Conservation (phyloP, 2,113 vertebrate species). For the Notothenia rossii region DNA sequence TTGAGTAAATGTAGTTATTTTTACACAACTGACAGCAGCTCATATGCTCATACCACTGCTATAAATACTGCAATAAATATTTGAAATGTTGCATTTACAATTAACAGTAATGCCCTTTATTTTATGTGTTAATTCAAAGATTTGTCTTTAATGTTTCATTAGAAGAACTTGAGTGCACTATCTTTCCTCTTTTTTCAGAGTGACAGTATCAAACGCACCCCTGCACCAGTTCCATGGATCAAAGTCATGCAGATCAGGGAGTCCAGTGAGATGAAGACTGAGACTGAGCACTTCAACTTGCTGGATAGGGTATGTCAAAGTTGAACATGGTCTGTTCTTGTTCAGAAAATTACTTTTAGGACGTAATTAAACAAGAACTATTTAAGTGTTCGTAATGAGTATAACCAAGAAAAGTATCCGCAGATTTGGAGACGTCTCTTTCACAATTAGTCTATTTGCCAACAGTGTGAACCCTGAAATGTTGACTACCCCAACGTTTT, state of each 20-base stretch:
- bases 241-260: slow-evolving; percentile 65
- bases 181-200: slow-evolving; percentile 51
- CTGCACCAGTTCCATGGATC: slow-evolving; percentile 81
- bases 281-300: slow-evolving; percentile 68
- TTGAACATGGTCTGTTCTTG: no score
- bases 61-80: background rate
- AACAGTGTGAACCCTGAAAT: no score
- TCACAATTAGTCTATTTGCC: no score
- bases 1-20: no score
- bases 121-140: background rate
- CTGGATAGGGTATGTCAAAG: slow-evolving; percentile 72
- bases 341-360: no score
- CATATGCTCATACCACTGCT: background rate
- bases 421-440: no score
- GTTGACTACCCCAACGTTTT: no score
- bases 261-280: slow-evolving; percentile 57
- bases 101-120: background rate
- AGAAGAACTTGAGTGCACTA: background rate
- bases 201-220: slow-evolving; percentile 50
- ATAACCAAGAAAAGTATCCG: no score
- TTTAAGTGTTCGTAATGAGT: no score
- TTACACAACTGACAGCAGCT: no score
- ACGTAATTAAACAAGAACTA: no score
- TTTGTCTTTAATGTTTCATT: background rate
- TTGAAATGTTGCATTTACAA: background rate